Evolutionary conservation across 2,113 vertebrate genomes (phyloP), one percentile per base, ranked within the genome.

Genomic region (Manacus vitellinus): DNA sequence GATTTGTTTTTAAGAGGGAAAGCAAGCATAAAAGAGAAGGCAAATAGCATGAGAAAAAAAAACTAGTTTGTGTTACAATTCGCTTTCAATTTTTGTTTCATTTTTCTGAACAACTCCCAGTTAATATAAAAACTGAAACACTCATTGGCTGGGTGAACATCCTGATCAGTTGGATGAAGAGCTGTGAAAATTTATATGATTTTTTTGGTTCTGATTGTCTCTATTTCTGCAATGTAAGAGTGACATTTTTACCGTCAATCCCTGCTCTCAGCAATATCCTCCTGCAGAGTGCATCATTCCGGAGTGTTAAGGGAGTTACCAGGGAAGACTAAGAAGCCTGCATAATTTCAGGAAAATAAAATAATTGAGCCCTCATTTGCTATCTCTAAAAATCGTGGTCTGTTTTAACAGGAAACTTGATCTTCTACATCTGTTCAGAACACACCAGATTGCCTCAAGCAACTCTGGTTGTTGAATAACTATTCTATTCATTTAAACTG

Each of bases 331-430:
- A 1, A 52, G 73, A 86, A 89, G 9, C 13, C 61, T 81, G 47
- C 27, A 51, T 44, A 22, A 52, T 89, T 91, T 84, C 58, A 88
- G 37, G 56, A 19, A 78, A 71, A 55, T 27, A 71, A 89, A 93
- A 91, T 78, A 89, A 85, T 56, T 75, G 44, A 93, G 18, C 30
- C 43, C 51, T 63, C 5, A 3, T 55, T 91, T 35, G 30, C n/a
- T 63, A 61, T 19, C 20, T 82, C 66, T 78, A 44, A 88, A 89
- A 89, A 65, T 65, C 70, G 23, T 5, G 21, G 56, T 89, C 22
- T 91, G 20, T 93, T 95, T 95, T 71, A 89, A 41, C 52, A 78
- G 74, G 75, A 95, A 93, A 94, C 11, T 66, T 85, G 68, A 75
- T 92, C 79, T 76, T 79, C 74, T 82, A 44, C 77, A 94, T 81